phyloP scores from a whole-genome alignment of 1,140 invertebrate species.

The Leucophenga varia region DNA sequence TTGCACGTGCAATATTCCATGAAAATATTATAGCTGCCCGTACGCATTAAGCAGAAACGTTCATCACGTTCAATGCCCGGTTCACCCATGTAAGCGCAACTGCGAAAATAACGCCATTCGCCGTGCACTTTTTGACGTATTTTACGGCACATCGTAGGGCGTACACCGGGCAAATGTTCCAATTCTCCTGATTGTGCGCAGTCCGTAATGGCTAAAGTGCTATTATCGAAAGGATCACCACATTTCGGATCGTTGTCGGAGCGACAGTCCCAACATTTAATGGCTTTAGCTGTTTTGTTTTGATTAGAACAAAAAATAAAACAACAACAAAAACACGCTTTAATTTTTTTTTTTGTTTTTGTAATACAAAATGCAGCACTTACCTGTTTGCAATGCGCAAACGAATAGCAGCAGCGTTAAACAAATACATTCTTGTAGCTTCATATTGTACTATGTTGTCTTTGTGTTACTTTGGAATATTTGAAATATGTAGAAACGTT shows the following conservation, averaged over 20 bases:
- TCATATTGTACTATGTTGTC: too few species aligned
- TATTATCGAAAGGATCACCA: slow-evolving; percentile 90
- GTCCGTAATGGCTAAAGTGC: slow-evolving; percentile 82
- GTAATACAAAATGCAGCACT: slow-evolving; percentile 7
- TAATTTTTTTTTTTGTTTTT: neutral
- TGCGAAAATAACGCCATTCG: slow-evolving; percentile 86
- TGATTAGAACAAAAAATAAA: neutral
- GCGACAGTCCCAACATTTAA: slow-evolving; percentile 91
- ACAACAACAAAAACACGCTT: slow-evolving; percentile 8
- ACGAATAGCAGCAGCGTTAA: slow-evolving; percentile 18
- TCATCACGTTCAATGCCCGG: slow-evolving; percentile 88
- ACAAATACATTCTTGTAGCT: too few species aligned
- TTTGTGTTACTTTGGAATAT: too few species aligned
- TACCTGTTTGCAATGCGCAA: slow-evolving; percentile 40
- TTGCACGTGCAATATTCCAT: slow-evolving; percentile 92
- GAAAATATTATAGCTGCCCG: slow-evolving; percentile 90
- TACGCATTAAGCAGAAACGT: slow-evolving; percentile 85
- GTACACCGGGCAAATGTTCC: slow-evolving; percentile 68
- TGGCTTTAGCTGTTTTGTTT: slow-evolving; percentile 61
- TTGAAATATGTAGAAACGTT: too few species aligned
- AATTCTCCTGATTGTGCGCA: slow-evolving; percentile 70
- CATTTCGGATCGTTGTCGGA: slow-evolving; percentile 88
- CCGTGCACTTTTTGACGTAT: slow-evolving; percentile 91
- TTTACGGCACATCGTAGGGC: slow-evolving; percentile 87
- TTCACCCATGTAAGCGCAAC: slow-evolving; percentile 87